phyloP scores from a whole-genome alignment of 1,140 invertebrate genomes.

The Rhopalosiphum maidis region DNA sequence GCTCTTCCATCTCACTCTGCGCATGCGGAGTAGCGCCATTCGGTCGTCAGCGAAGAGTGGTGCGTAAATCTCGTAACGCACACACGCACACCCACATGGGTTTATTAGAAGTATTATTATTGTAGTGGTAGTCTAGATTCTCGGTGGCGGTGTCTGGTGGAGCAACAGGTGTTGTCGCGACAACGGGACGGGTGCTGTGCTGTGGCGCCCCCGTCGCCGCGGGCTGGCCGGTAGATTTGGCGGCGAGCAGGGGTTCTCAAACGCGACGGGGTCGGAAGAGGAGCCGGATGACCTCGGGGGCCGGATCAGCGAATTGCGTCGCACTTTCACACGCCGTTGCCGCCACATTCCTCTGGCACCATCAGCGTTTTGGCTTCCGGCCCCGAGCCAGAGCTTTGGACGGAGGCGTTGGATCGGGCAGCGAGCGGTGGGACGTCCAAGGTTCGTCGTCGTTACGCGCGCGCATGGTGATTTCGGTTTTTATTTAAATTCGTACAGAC shows the following conservation, averaged over 20 bases:
- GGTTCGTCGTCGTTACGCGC: neutral
- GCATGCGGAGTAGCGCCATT: neutral
- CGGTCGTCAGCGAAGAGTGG: neutral
- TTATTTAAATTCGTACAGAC: neutral
- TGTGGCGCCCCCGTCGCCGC: neutral
- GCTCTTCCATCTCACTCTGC: neutral
- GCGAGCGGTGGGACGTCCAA: neutral
- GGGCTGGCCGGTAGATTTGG: neutral
- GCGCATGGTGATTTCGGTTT: constrained; percentile 19
- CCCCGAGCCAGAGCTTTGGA: neutral
- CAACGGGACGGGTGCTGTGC: neutral
- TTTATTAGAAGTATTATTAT: neutral
- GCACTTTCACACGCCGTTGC: constrained; percentile 43
- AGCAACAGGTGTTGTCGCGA: constrained; percentile 46
- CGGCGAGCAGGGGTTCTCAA: constrained; percentile 30
- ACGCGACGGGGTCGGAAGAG: neutral
- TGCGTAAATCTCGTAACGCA: neutral
- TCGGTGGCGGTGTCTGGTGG: neutral
- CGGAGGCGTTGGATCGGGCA: neutral
- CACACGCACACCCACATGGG: neutral
- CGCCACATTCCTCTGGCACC: constrained; percentile 39
- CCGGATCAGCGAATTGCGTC: constrained; percentile 35
- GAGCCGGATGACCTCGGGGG: constrained; percentile 7
- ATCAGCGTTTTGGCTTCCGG: constrained; percentile 30
- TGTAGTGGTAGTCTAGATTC: neutral